Percentiles rank a stretch among this genome's conserved stretches.
phyloP scores from a whole-genome alignment of 1,140 invertebrate genomes.

The Drosophila hydei region DNA sequence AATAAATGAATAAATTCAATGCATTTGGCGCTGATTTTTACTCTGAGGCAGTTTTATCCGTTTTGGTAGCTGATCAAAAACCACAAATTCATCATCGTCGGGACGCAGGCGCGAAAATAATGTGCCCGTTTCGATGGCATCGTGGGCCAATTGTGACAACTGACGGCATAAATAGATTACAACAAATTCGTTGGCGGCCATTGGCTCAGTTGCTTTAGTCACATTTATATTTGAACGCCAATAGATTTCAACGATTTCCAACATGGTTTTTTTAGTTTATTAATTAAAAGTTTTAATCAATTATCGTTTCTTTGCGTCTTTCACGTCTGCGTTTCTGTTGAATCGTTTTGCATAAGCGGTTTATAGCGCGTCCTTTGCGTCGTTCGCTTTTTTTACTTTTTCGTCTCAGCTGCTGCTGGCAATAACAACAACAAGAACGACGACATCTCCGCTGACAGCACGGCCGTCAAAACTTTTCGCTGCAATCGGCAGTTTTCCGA shows the following conservation, averaged over 20 bases:
- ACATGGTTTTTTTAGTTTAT: slow-evolving; percentile 17
- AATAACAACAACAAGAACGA: neutral
- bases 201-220: neutral
- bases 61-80: slow-evolving; percentile 47
- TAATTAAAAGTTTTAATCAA: neutral
- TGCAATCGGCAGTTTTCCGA: slow-evolving; percentile 18
- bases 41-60: slow-evolving; percentile 6
- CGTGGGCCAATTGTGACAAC: slow-evolving; percentile 8
- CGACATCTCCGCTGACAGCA: slow-evolving; percentile 15
- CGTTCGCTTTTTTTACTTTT: slow-evolving; percentile 3
- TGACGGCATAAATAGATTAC: slow-evolving; percentile 63
- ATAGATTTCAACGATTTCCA: slow-evolving; percentile 72
- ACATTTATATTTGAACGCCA: slow-evolving; percentile 25
- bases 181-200: slow-evolving; percentile 52
- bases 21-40: slow-evolving; percentile 24
- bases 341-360: neutral
- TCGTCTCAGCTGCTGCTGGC: no score
- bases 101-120: slow-evolving; percentile 55
- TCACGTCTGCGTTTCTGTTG: neutral
- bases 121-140: slow-evolving; percentile 8
- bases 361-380: slow-evolving; percentile 18
- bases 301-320: neutral
- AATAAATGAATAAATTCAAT: slow-evolving; percentile 6
- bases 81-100: slow-evolving; percentile 29
- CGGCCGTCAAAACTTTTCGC: slow-evolving; percentile 7